Conservation (phyloP, 2,113 vertebrate species). For the Channa maculata region DNA sequence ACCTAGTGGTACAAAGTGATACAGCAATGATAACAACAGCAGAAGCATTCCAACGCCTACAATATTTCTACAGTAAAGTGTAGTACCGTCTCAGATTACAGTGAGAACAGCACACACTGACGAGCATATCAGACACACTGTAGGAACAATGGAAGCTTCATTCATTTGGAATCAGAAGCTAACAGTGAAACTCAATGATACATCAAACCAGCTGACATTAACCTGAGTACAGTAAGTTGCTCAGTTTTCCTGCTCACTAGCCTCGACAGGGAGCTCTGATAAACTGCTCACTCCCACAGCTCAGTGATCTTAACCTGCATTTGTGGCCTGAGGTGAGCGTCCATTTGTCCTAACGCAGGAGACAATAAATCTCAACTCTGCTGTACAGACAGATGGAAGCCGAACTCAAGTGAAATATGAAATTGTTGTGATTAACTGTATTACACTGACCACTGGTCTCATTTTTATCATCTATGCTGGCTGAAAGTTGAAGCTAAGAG, state of each 20-base stretch:
- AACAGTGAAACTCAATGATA: constrained; percentile 24
- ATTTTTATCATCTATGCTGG: constrained; percentile 2
- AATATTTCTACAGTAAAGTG: not conserved
- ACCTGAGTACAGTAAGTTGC: constrained; percentile 26
- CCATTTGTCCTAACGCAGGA: constrained; percentile 46
- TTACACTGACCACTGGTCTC: constrained; percentile 15
- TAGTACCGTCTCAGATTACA: not conserved
- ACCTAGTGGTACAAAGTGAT: constrained; percentile 63
- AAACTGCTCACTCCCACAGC: constrained; percentile 42
- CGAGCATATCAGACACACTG: not conserved
- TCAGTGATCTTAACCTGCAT: constrained; percentile 33
- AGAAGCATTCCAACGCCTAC: not conserved
- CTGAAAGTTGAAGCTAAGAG: not conserved
- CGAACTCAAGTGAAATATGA: constrained; percentile 28
- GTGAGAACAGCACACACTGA: not conserved
- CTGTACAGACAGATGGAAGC: constrained; percentile 32
- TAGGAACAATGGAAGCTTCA: not conserved
- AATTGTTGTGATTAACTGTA: constrained; percentile 31
- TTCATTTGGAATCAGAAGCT: not conserved
- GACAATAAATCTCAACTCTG: constrained; percentile 47
- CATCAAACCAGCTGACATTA: constrained; percentile 21
- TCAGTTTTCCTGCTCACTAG: constrained; percentile 31
- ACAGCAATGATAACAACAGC: constrained; percentile 1
- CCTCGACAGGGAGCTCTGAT: constrained; percentile 44
- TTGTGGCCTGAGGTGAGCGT: constrained; percentile 42